A percentile compares a stretch with the other conserved stretches of the same genome.
Evolutionary conservation across 1,140 invertebrate species (phyloP).

Genomic region (Drosophila pallidifrons): DNA sequence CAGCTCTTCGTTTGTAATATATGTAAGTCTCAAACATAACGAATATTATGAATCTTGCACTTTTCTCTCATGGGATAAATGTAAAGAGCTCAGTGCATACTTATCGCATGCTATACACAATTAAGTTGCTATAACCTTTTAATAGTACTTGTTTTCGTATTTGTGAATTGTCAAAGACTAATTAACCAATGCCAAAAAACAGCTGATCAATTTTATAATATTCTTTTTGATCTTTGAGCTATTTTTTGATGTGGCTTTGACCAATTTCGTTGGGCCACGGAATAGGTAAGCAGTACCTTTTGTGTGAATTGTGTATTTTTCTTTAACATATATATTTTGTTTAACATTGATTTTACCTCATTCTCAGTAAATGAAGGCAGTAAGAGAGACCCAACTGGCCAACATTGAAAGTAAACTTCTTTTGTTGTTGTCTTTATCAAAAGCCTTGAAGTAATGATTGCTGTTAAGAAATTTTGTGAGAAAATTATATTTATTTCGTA

Average conservation of each 20-base stretch:
- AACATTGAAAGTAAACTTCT: not conserved
- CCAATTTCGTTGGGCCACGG: slow-evolving; percentile 30
- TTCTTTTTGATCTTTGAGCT: slow-evolving; percentile 47
- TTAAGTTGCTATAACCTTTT: slow-evolving; percentile 10
- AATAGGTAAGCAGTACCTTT: slow-evolving; percentile 22
- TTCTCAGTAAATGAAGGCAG: slow-evolving; percentile 14
- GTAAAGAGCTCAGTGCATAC: not conserved
- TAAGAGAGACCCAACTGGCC: not conserved
- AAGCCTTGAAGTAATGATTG: not conserved
- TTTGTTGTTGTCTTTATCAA: not conserved
- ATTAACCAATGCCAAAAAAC: slow-evolving; percentile 46
- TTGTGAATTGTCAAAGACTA: slow-evolving; percentile 52
- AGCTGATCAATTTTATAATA: slow-evolving; percentile 55
- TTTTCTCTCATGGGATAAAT: not conserved
- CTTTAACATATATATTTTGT: not conserved
- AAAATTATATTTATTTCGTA: slow-evolving; percentile 1
- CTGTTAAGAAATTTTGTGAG: not conserved
- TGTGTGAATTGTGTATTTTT: slow-evolving; percentile 1
- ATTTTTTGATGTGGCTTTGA: slow-evolving; percentile 18
- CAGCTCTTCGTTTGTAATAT: not conserved
- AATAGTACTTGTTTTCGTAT: slow-evolving; percentile 31
- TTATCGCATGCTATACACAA: slow-evolving; percentile 52
- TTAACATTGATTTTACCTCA: not conserved
- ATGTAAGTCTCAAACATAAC: not conserved
- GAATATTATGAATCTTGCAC: not conserved